Base-by-base conservation (phyloP, 2,797 vertebrate species). In the Sebastes flavidus region DNA sequence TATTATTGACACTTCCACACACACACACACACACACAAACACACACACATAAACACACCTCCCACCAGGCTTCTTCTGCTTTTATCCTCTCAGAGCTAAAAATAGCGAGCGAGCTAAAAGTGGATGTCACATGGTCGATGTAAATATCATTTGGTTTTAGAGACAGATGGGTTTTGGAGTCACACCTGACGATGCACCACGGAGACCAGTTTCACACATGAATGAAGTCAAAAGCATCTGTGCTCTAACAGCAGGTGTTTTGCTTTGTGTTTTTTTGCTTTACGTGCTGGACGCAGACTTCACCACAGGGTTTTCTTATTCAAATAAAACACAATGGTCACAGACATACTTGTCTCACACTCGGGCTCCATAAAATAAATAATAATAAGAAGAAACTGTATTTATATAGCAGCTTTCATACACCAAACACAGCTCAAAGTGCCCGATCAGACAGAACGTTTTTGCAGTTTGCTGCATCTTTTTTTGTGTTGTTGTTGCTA, bases 51-150 rank as follows among this genome's bases (percentile, higher is more conserved):
- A 49, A 49, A 76, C 71, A 73, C 80, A 78, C 59, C 69, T 80
- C 65, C 83, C 75, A 59, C 36, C 9, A 2, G 58, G 83, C 61
- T 87, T 84, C 74, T 27, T 34, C 81, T 88, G 72, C 74, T 86
- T 78, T 87, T 83, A 80, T 80, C 74, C 36, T 46, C 34, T 46
- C 38, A 7, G 11, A 68, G 66, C 73, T 90, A 89, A 82, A 29
- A 90, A 89, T 92, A 92, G 80, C 82, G 32, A 42, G 49, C 54
- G 70, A 46, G 84, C 62, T 75, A 75, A 85, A 81, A 38, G 71
- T 42, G 65, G 78, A 84, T 3, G 73, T 87, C 80, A 77, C 67
- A 10, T 59, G 59, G 27, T 18, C 1, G 29, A 86, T 79, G 54
- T 85, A 71, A 81, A 89, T 74, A 84, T 80, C 22, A 65, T 71